Percentiles rank a stretch among this genome's conserved stretches.
These are phyloP conservation scores for Cynopterus sphinx DNA, from an alignment of 2,797 vertebrate species.

Conservation along the genomic window DNA sequence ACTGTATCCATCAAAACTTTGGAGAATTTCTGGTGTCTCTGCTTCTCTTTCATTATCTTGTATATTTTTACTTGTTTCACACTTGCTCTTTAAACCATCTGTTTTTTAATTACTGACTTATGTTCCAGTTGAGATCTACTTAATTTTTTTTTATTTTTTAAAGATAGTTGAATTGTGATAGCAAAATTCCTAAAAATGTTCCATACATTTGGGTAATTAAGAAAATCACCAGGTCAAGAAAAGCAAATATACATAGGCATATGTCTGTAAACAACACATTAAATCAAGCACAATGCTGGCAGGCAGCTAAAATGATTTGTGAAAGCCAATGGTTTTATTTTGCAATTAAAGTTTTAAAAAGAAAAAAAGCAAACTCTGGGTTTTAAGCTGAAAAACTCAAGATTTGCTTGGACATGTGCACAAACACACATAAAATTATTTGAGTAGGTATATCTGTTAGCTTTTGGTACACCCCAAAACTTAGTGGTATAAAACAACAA, in stretches of 20 bases:
- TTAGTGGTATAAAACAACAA: not conserved
- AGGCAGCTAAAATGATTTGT: not conserved
- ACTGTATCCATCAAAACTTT: not conserved
- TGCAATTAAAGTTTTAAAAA: slow-evolving; percentile 34
- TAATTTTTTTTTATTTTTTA: not conserved
- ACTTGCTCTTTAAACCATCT: slow-evolving; percentile 26
- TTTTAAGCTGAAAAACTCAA: not conserved
- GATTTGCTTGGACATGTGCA: not conserved
- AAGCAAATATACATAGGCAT: not conserved
- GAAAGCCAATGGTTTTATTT: not conserved
- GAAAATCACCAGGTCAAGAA: not conserved
- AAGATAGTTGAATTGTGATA: slow-evolving; percentile 41
- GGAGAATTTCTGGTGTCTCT: not conserved
- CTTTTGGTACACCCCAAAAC: not conserved
- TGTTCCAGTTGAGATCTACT: not conserved
- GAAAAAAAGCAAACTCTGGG: slow-evolving; percentile 22
- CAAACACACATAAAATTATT: not conserved
- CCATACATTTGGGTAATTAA: slow-evolving; percentile 10
- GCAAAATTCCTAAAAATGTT: slow-evolving; percentile 12
- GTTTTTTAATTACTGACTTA: slow-evolving; percentile 56
- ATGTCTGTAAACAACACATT: not conserved
- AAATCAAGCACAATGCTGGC: not conserved
- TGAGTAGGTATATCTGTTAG: not conserved
- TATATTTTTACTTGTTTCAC: slow-evolving; percentile 41
- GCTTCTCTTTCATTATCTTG: not conserved